phyloP scores from a whole-genome alignment of 2,113 vertebrate species.

The Brienomyrus longianalis region DNA sequence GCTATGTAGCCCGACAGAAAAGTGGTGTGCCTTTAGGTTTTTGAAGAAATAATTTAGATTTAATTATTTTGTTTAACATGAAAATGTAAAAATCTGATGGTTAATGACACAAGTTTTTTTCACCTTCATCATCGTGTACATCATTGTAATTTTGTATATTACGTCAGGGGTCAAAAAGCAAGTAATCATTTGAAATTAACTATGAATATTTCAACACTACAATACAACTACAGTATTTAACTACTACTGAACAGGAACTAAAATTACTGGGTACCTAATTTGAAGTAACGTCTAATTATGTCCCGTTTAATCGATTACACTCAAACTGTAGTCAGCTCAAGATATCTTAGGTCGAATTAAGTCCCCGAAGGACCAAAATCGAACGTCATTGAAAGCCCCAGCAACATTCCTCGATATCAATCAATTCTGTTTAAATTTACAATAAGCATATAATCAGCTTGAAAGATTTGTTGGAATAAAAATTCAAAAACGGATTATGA shows the following conservation, averaged over 20 bases:
- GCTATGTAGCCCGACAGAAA: neutral
- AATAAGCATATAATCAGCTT: neutral
- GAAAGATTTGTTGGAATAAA: neutral
- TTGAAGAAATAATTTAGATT: neutral
- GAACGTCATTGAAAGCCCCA: neutral
- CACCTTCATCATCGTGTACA: neutral
- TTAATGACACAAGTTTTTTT: neutral
- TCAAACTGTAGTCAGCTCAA: neutral
- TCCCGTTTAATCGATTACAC: neutral
- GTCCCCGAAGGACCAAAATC: neutral
- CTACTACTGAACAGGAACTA: neutral
- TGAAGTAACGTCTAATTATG: neutral
- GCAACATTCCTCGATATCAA: neutral
- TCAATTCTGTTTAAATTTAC: neutral
- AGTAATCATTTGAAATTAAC: neutral
- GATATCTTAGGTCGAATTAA: neutral
- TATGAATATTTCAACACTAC: neutral
- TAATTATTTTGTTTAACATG: too few relatives aligned
- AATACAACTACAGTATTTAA: neutral
- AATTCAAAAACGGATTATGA: neutral
- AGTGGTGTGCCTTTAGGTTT: neutral
- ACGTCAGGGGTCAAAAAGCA: neutral
- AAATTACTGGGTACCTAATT: neutral
- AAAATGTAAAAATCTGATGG: neutral
- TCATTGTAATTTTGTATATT: neutral